A percentile compares a stretch with the other conserved stretches of the same genome.
Evolutionary conservation across 2,888 invertebrate genomes (phyloP).

Genomic region (Sepiola atlantica): DNA sequence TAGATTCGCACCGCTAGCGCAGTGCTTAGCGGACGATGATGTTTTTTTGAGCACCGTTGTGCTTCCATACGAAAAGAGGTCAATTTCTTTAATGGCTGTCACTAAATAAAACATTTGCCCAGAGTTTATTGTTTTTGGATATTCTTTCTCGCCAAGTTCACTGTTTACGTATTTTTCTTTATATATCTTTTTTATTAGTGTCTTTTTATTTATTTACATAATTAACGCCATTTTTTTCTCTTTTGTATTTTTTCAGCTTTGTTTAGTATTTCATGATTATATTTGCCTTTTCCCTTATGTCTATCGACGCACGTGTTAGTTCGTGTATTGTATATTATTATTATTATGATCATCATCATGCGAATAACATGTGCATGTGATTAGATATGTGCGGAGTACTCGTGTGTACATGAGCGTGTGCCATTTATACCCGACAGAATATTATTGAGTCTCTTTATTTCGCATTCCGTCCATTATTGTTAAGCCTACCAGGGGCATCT

Average conservation of each 20-base stretch:
- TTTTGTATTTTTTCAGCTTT: constrained; percentile 32
- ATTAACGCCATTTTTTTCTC: neutral
- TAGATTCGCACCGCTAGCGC: constrained; percentile 32
- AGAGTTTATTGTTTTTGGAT: neutral
- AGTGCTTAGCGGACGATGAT: neutral
- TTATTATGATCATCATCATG: no score
- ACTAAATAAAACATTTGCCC: neutral
- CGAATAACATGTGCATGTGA: neutral
- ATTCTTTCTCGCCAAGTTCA: neutral
- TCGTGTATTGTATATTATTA: neutral
- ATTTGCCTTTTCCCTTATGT: neutral
- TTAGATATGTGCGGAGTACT: neutral
- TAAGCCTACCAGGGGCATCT: neutral
- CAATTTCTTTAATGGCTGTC: neutral
- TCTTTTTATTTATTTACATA: neutral
- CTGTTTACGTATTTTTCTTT: neutral
- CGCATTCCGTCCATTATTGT: neutral
- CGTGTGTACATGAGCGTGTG: constrained; percentile 2
- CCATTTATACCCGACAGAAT: neutral
- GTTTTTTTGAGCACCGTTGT: neutral
- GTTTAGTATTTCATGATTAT: neutral
- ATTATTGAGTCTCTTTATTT: neutral
- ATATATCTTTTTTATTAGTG: neutral
- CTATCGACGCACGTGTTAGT: constrained; percentile 1
- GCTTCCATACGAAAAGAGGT: constrained; percentile 20